Conservation (phyloP, 1,140 invertebrate genomes). For the Anagrus nilaparvatae region DNA sequence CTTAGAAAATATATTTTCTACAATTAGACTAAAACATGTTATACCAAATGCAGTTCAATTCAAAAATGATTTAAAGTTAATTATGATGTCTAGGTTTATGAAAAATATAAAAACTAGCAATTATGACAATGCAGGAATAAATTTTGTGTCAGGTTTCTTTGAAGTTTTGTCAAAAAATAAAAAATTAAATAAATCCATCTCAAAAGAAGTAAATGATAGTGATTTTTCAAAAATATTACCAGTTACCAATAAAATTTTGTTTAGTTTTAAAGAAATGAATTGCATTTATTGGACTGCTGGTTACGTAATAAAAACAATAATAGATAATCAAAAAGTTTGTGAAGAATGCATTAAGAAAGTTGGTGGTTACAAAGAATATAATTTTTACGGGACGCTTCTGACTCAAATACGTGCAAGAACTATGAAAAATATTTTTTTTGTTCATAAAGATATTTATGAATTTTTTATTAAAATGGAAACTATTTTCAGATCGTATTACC, state of each 20-base stretch:
- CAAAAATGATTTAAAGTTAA: neutral
- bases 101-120: neutral
- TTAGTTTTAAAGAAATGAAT: neutral
- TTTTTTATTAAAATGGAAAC: neutral
- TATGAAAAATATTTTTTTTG: neutral
- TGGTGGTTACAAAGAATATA: neutral
- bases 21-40: neutral
- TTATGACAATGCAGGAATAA: neutral
- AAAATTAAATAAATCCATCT: neutral
- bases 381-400: neutral
- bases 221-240: neutral
- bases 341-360: neutral
- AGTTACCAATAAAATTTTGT: neutral
- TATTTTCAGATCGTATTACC: neutral
- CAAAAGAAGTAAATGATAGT: neutral
- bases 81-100: neutral
- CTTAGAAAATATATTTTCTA: neutral
- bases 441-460: neutral
- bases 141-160: neutral
- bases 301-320: neutral
- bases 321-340: neutral
- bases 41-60: neutral
- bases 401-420: neutral
- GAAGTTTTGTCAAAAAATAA: neutral
- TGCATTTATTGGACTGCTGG: neutral